Evolutionary conservation across 1,140 invertebrate genomes (phyloP).

Genomic region (Augochlora pura): DNA sequence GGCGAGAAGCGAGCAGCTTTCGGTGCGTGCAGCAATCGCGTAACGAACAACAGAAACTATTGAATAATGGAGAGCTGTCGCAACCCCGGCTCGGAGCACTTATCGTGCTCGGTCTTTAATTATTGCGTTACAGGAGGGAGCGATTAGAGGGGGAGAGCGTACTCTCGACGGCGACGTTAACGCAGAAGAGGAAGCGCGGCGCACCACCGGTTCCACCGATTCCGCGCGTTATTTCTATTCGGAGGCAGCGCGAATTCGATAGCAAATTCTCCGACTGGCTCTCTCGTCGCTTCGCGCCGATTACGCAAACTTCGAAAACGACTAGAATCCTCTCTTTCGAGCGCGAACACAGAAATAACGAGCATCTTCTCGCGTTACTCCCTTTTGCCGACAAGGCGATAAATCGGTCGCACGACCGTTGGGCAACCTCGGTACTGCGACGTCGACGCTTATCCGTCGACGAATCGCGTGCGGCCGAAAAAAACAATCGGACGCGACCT

Average conservation of each 20-base stretch:
- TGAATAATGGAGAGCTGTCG: background rate
- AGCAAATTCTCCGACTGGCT: background rate
- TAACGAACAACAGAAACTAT: constrained; percentile 1
- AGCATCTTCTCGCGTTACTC: background rate
- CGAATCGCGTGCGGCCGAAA: background rate
- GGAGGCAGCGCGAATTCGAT: too few relatives aligned
- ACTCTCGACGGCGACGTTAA: background rate
- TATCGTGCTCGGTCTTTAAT: constrained; percentile 4
- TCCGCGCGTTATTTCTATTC: background rate
- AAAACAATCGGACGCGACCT: background rate
- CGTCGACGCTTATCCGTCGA: background rate
- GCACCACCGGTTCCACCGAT: background rate
- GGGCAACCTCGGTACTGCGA: constrained; percentile 18
- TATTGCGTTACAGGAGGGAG: background rate
- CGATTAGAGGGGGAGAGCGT: background rate
- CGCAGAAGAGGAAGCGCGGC: background rate
- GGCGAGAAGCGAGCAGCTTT: background rate
- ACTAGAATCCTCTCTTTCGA: background rate
- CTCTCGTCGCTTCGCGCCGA: constrained; percentile 3
- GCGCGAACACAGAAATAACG: constrained; percentile 20
- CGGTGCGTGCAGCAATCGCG: background rate
- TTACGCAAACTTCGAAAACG: constrained; percentile 15
- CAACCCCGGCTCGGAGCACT: background rate
- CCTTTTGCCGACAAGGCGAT: constrained; percentile 9
- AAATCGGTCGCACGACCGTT: constrained; percentile 23